Conservation (phyloP, 2,888 invertebrate species). For the Artemia sp. region DNA sequence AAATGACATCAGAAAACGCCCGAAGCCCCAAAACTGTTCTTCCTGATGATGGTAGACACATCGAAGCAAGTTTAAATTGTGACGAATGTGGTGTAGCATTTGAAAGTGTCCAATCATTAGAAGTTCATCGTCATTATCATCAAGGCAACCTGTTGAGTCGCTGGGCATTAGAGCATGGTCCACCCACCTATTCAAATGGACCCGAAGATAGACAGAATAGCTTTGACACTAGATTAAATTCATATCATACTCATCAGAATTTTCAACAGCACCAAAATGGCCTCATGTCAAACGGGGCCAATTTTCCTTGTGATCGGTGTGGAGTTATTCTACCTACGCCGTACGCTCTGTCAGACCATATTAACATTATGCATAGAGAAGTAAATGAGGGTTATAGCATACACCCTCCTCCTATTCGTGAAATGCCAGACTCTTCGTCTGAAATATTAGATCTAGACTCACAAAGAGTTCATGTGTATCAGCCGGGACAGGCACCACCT, state of each 20-base stretch:
- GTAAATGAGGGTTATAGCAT: slow-evolving; percentile 20
- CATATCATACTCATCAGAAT: slow-evolving; percentile 6
- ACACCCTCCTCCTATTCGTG: slow-evolving; percentile 20
- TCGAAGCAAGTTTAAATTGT: slow-evolving; percentile 8
- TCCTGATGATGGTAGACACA: neutral
- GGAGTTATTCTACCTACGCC: slow-evolving; percentile 60
- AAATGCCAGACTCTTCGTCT: slow-evolving; percentile 40
- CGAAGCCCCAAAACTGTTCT: slow-evolving; percentile 1
- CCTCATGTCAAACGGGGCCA: slow-evolving; percentile 30
- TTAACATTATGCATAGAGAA: slow-evolving; percentile 36
- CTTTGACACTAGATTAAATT: slow-evolving; percentile 2
- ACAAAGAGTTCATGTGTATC: slow-evolving; percentile 59
- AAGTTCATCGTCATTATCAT: slow-evolving; percentile 61
- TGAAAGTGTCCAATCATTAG: slow-evolving; percentile 55
- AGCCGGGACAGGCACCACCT: slow-evolving; percentile 33
- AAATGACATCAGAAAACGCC: slow-evolving; percentile 13
- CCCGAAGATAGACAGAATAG: slow-evolving; percentile 12
- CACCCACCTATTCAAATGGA: slow-evolving; percentile 7
- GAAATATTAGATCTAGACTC: slow-evolving; percentile 74
- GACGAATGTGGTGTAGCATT: slow-evolving; percentile 47
- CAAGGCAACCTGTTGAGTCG: slow-evolving; percentile 55
- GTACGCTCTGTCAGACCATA: slow-evolving; percentile 53
- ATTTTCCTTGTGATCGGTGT: slow-evolving; percentile 62
- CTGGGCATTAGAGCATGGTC: slow-evolving; percentile 43
- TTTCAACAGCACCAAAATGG: slow-evolving; percentile 7